Conservation (phyloP, 1,140 invertebrate genomes). For the Zeugodacus cucurbitae region DNA sequence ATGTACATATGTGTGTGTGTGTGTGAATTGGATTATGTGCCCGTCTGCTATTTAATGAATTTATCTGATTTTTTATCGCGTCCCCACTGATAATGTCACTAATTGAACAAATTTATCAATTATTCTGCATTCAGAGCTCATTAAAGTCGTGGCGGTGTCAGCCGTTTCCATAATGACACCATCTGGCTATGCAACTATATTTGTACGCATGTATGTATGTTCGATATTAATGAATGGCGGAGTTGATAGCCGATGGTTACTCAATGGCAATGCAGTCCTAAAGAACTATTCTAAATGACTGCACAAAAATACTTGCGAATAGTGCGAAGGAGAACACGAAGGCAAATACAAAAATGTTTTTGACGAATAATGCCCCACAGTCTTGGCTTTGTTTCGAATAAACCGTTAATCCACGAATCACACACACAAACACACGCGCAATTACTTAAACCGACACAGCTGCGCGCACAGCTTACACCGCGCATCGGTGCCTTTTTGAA, state of each 20-base stretch:
- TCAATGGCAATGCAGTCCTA: neutral
- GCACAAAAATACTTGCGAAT: neutral
- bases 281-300: neutral
- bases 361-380: neutral
- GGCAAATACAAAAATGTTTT: neutral
- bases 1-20: neutral
- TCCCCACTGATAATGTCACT: neutral
- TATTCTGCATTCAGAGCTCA: neutral
- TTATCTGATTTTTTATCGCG: neutral
- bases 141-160: neutral
- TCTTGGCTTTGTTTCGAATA: neutral
- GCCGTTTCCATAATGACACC: neutral
- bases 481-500: neutral
- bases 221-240: neutral
- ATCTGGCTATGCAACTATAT: neutral
- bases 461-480: neutral
- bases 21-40: neutral
- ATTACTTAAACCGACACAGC: neutral
- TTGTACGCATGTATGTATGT: neutral
- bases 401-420: neutral
- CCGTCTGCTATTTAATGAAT: neutral
- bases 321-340: neutral
- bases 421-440: neutral
- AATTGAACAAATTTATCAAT: slow-evolving; percentile 2
- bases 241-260: neutral